Evolutionary conservation across 1,140 invertebrate species (phyloP), one percentile per base, ranked within the genome.

Genomic region (Planococcus citri): DNA sequence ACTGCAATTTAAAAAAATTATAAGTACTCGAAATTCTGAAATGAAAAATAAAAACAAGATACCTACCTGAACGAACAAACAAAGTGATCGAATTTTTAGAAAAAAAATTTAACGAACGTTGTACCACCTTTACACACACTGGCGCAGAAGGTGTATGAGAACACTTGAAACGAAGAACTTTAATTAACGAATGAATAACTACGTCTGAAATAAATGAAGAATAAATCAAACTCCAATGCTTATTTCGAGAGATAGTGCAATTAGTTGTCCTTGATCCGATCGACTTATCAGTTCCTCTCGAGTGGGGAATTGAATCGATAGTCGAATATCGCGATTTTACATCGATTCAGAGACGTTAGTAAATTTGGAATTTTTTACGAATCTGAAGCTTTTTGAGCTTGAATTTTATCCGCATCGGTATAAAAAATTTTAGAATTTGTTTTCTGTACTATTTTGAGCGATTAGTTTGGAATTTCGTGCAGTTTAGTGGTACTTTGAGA

Each of bases 61-160:
- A 51, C 17, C 3, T 51, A 51, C 41, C 17, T 51, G 41, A n/a
- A 51, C 2, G n/a, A 12, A 33, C 4, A n/a, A 33, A 33, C 29
- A 12, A 33, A 33, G 29, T 14, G 4, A 3, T 9, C n/a, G 17
- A 51, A 51, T 9, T 9, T 17, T 9, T 51, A 51, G 17, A 51
- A 51, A 51, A n/a, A 51, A 51, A 51, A 51, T n/a, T n/a, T 51
- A 51, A 51, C 41, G 21, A 64, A 24, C 60, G 60, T 64, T 41
- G 64, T 64, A 17, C 25, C 81, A 84, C 88, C 88, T 90, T 91
- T 91, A 89, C 87, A 89, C 88, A 81, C 88, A 89, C 89, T 90
- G 88, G 88, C 83, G 86, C 84, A 91, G 89, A 91, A 91, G 88
- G 87, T 72, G 22, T 29, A 29, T 51, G 41, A 9, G 4, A 33